Percentiles rank a stretch among this genome's conserved stretches.
phyloP scores from a whole-genome alignment of 2,113 vertebrate genomes.

The Pollimyrus isidori region DNA sequence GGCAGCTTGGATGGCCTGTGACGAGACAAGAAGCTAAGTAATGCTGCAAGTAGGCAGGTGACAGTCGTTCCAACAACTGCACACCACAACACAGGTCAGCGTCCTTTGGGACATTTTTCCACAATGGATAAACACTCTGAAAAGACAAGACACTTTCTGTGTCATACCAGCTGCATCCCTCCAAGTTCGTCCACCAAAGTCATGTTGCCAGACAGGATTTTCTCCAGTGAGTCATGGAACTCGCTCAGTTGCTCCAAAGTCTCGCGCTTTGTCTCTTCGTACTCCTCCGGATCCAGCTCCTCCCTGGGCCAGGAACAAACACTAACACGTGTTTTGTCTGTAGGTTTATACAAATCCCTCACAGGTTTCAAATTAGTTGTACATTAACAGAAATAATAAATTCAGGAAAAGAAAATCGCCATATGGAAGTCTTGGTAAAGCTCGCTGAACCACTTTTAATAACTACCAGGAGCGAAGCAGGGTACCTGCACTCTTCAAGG shows the following conservation, averaged over 20 bases:
- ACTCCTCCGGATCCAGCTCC: conserved; percentile 89
- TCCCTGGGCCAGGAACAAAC: conserved; percentile 59
- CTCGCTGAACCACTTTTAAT: not conserved
- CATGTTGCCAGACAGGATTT: conserved; percentile 95
- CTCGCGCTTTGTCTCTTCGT: conserved; percentile 94
- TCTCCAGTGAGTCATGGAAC: conserved; percentile 91
- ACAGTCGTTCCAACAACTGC: not conserved
- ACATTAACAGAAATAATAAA: not conserved
- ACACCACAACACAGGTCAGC: not conserved
- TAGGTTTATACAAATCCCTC: not conserved
- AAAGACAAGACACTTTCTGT: too few relatives aligned
- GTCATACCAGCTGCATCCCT: conserved; percentile 89
- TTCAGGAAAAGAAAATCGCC: not conserved
- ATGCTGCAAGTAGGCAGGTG: not conserved
- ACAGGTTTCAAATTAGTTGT: not conserved
- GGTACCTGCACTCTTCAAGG: conserved; percentile 92
- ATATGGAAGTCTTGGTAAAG: not conserved
- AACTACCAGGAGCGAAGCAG: not conserved
- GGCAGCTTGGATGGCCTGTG: conserved; percentile 91
- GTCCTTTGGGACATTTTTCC: not conserved
- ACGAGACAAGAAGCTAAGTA: conserved; percentile 31
- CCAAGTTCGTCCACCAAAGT: conserved; percentile 91
- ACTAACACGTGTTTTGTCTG: not conserved
- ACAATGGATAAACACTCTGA: not conserved
- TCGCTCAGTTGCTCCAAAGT: conserved; percentile 91